These are phyloP conservation scores for Crenichthys baileyi DNA, from an alignment of 2,797 vertebrate species.

Conservation along the genomic window DNA sequence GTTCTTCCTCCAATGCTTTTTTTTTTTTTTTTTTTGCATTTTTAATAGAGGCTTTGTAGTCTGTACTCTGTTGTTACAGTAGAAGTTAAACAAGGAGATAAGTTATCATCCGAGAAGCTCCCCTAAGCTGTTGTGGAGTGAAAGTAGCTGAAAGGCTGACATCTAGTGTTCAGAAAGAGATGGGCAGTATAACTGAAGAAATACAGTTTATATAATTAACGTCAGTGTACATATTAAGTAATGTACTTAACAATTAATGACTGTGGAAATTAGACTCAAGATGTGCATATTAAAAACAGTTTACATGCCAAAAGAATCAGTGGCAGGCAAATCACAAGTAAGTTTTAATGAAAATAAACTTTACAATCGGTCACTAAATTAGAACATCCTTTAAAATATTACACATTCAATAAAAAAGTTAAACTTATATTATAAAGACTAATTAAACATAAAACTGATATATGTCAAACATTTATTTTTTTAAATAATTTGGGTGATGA, in stretches of 20 bases:
- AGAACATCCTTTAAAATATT: not conserved
- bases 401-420: not conserved
- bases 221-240: no score
- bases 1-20: slow-evolving; percentile 23
- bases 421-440: not conserved
- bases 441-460: not conserved
- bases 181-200: not conserved
- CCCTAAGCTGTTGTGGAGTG: not conserved
- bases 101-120: slow-evolving; percentile 8
- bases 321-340: no score
- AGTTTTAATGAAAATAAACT: not conserved
- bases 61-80: slow-evolving; percentile 15
- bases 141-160: slow-evolving; percentile 43
- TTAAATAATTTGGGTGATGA: no score
- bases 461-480: not conserved
- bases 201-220: no score
- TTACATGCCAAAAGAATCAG: not conserved
- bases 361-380: not conserved
- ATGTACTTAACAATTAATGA: not conserved
- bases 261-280: not conserved
- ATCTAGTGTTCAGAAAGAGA: slow-evolving; percentile 32
- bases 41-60: slow-evolving; percentile 13
- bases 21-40: slow-evolving; percentile 23
- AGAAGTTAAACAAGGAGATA: slow-evolving; percentile 11
- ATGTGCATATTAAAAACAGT: not conserved